Evolutionary conservation across 2,797 vertebrate species (phyloP).

Genomic region (Tragelaphus eurycerus): DNA sequence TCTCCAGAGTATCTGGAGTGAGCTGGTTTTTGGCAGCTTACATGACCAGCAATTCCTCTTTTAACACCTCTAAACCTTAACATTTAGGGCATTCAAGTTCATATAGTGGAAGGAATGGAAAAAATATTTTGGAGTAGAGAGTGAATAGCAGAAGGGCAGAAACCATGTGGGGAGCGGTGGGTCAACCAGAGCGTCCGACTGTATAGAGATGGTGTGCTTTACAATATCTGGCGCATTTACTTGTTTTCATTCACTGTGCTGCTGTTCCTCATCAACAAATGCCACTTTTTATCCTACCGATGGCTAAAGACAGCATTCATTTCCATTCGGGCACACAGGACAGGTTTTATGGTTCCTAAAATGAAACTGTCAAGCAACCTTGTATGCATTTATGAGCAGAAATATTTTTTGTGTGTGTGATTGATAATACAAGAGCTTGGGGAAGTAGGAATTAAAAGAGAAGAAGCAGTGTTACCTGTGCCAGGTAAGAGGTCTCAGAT

Average conservation of each 20-base stretch:
- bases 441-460: neutral
- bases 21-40: neutral
- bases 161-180: neutral
- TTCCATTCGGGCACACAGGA: neutral
- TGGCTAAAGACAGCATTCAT: neutral
- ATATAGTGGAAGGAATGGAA: neutral
- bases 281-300: neutral
- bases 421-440: neutral
- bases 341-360: neutral
- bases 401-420: neutral
- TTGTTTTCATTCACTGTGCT: neutral
- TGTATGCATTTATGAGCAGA: neutral
- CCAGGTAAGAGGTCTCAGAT: neutral
- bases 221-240: neutral
- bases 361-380: neutral
- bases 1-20: neutral
- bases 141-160: neutral
- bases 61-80: neutral
- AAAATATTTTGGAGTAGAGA: neutral
- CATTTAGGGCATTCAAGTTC: neutral
- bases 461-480: too few relatives aligned
- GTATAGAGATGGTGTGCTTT: neutral
- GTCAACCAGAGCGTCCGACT: neutral
- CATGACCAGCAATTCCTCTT: neutral
- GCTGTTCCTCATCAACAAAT: neutral